Percentiles rank a stretch among this genome's conserved stretches.
Conservation (phyloP, 2,888 invertebrate genomes). For the Lasioglossum villosulum region DNA sequence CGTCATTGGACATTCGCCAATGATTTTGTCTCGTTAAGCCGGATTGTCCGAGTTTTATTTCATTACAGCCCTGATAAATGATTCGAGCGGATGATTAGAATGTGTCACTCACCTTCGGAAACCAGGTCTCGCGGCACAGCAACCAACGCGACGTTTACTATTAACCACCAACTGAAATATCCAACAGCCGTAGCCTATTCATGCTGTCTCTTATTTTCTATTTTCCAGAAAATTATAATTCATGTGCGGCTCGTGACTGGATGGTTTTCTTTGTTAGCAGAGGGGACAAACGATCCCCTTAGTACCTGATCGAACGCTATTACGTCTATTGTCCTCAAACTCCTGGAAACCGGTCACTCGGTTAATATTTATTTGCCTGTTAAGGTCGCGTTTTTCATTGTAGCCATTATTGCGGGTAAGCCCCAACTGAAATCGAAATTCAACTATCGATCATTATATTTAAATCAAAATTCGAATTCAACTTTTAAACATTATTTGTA, state of each 20-base stretch:
- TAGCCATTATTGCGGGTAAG: no score
- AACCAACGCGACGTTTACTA: neutral
- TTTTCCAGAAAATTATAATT: neutral
- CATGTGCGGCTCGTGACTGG: neutral
- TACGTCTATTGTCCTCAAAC: neutral
- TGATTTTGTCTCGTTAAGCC: conserved; percentile 24
- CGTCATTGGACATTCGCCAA: conserved; percentile 41
- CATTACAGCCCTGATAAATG: neutral
- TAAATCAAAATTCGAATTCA: no score
- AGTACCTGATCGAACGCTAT: neutral
- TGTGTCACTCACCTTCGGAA: conserved; percentile 13
- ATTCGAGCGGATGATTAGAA: conserved; percentile 24
- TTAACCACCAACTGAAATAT: neutral
- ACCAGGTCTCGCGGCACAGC: conserved; percentile 9
- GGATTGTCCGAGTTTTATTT: neutral
- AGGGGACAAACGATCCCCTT: neutral
- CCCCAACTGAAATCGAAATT: no score
- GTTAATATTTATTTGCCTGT: no score
- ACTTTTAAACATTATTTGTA: no score
- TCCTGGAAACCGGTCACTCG: no score
- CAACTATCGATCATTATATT: no score
- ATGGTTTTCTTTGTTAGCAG: neutral
- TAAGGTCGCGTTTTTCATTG: no score
- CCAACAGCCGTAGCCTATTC: neutral
- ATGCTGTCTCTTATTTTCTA: neutral